A percentile compares a stretch with the other conserved stretches of the same genome.
phyloP scores from a whole-genome alignment of 2,888 invertebrate genomes.

The Lithophane leautieri region DNA sequence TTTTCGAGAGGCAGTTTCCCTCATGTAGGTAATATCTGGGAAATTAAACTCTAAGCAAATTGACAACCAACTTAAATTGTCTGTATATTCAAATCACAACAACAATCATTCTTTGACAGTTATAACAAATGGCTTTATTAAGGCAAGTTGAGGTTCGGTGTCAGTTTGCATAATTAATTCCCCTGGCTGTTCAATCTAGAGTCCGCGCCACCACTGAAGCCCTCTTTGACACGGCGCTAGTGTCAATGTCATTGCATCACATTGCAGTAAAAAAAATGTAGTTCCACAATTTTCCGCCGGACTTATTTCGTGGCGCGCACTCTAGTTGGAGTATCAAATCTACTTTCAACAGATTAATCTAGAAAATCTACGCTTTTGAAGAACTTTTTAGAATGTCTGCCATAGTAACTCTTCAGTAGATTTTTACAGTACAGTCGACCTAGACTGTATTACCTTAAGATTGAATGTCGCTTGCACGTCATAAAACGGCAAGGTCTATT shows the following conservation, averaged over 20 bases:
- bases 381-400: neutral
- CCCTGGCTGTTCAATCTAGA: neutral
- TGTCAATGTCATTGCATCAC: too few relatives aligned
- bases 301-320: too few relatives aligned
- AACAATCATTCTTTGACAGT: neutral
- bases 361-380: neutral
- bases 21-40: too few relatives aligned
- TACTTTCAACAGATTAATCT: neutral
- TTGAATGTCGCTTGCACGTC: neutral
- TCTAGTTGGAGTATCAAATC: neutral
- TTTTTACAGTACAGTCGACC: neutral
- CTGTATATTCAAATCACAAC: neutral
- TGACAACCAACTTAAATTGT: neutral
- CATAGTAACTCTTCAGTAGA: slow-evolving; percentile 16
- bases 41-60: neutral
- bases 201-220: too few relatives aligned
- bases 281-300: too few relatives aligned
- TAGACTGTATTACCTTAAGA: neutral
- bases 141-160: neutral
- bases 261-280: too few relatives aligned
- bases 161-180: neutral
- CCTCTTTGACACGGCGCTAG: too few relatives aligned
- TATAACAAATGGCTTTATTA: neutral
- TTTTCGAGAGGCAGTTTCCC: neutral
- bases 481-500: neutral